Evolutionary conservation across 2,113 vertebrate species (phyloP), one percentile per base, ranked within the genome.

Genomic region (human): DNA sequence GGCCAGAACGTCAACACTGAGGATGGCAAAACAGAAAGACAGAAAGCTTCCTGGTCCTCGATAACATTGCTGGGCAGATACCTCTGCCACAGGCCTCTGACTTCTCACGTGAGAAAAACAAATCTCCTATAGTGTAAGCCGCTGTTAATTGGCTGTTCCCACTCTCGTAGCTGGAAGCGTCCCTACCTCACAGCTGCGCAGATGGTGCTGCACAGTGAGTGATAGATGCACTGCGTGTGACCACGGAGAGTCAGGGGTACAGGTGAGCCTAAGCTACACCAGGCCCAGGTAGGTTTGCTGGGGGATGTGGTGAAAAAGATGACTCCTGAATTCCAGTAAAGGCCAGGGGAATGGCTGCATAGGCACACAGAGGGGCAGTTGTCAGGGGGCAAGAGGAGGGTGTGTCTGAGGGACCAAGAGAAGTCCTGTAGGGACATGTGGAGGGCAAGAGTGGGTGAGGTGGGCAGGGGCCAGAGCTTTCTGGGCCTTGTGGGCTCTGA

Each of bases 161-260:
- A 82, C n/a, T 64, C 20, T 18, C 18, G 22, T 3, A 45, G 35
- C 87, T 59, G 27, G 70, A 81, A 59, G 59, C 50, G 18, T 6
- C n/a, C 18, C 23, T 73, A 82, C 72, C 38, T n/a, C 23, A 35
- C 12, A 93, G 57, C 30, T 48, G 43, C 55, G 45, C 32, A n/a
- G 27, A 17, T 0, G 14, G 76, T n/a, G 27, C 38, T n/a, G 25
- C n/a, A 85, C 11, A 38, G 38, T 68, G 2, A 30, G 52, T 57
- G 35, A 83, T 30, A 80, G 32, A 70, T 2, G 3, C 13, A 35
- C 11, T 45, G 27, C 5, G 2, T 13, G 30, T 64, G 70, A 73
- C 61, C 20, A 20, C 0, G 0, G 75, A 79, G 79, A 45, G 84
- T 61, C 0, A 0, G 32, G 35, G 70, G n/a, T 5, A 27, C 1